phyloP scores from a whole-genome alignment of 2,113 vertebrate genomes.

The Sceloporus tristichus region DNA sequence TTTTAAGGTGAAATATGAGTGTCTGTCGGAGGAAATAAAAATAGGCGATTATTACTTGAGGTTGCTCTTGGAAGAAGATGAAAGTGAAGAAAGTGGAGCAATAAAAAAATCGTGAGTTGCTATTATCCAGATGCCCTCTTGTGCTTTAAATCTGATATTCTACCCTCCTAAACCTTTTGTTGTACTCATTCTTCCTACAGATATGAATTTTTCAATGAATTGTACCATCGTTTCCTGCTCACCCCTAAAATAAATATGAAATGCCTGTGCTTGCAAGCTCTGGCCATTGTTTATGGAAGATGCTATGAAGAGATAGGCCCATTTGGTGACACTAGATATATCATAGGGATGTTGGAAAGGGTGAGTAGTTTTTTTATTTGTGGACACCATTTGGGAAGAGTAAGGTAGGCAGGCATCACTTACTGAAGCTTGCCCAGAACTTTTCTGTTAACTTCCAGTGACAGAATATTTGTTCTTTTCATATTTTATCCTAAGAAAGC shows the following conservation, averaged over 20 bases:
- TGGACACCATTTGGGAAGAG: not conserved
- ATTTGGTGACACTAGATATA: slow-evolving; percentile 96
- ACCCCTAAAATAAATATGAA: slow-evolving; percentile 99
- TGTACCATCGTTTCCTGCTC: slow-evolving; percentile 98
- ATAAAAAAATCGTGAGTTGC: slow-evolving; percentile 96
- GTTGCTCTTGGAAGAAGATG: slow-evolving; percentile 94
- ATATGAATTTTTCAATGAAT: slow-evolving; percentile 98
- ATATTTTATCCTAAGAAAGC: not conserved
- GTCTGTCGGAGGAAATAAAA: slow-evolving; percentile 97
- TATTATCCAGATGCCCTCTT: slow-evolving; percentile 25
- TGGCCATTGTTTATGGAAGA: slow-evolving; percentile 96
- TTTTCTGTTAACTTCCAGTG: not conserved
- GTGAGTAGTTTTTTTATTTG: slow-evolving; percentile 76
- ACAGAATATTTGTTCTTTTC: not conserved
- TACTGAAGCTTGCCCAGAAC: not conserved
- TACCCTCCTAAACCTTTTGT: slow-evolving; percentile 17
- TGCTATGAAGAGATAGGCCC: slow-evolving; percentile 97
- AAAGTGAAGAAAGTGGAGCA: slow-evolving; percentile 91
- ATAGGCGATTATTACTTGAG: slow-evolving; percentile 98
- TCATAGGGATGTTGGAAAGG: slow-evolving; percentile 97
- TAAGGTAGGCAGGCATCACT: not conserved
- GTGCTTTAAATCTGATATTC: not conserved
- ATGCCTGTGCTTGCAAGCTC: slow-evolving; percentile 97
- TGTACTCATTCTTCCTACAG: slow-evolving; percentile 70
- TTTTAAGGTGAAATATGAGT: slow-evolving; percentile 95